A percentile compares a stretch with the other conserved stretches of the same genome.
Evolutionary conservation across 2,888 invertebrate species (phyloP).

Genomic region (Germaria angustata): DNA sequence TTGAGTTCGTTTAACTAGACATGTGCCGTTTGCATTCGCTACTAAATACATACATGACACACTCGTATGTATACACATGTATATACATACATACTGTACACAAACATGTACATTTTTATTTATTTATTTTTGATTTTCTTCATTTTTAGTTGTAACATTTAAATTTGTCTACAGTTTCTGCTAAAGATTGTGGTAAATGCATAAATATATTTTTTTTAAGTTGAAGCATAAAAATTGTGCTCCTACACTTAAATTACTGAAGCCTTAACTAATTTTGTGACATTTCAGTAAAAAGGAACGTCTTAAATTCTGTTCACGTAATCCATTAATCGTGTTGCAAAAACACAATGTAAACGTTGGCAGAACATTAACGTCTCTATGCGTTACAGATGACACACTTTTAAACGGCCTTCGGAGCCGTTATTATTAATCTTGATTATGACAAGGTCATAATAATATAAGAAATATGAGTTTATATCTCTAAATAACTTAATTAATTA

Average conservation of each 20-base stretch:
- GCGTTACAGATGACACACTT: conserved; percentile 34
- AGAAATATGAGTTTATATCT: conserved; percentile 20
- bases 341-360: too few species aligned
- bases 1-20: conserved; percentile 32
- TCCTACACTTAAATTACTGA: conserved; percentile 11
- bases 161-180: conserved; percentile 8
- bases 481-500: conserved; percentile 11
- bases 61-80: too few species aligned
- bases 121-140: neutral
- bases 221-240: neutral
- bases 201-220: neutral
- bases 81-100: too few species aligned
- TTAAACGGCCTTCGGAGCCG: conserved; percentile 42
- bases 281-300: conserved; percentile 3
- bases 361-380: neutral
- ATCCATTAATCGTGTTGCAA: too few species aligned
- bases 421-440: conserved; percentile 26
- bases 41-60: neutral
- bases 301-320: neutral
- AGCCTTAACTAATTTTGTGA: neutral
- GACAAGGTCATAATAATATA: conserved; percentile 28
- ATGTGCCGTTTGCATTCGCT: conserved; percentile 2
- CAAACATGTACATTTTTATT: conserved; percentile 12
- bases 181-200: neutral
- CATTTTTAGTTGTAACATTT: conserved; percentile 7